Conservation (phyloP, 2,797 vertebrate genomes). For the Chaetophractus vellerosus region DNA sequence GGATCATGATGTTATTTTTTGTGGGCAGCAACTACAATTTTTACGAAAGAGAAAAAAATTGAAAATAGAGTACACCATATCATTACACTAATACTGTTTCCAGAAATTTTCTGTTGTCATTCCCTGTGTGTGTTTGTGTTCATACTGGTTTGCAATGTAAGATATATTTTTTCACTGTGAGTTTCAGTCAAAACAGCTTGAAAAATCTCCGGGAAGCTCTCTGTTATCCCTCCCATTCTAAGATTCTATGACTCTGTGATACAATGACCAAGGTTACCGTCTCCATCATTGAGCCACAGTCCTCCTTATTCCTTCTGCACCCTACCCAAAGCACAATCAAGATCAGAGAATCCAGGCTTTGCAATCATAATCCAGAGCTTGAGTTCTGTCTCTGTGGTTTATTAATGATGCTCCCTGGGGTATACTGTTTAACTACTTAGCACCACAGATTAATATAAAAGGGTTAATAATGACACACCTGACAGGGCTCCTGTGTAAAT, state of each 20-base stretch:
- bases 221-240: not conserved
- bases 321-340: not conserved
- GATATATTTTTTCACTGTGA: conserved; percentile 55
- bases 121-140: not conserved
- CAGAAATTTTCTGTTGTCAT: conserved; percentile 45
- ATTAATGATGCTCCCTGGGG: not conserved
- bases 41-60: not conserved
- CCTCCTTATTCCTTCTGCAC: not conserved
- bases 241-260: not conserved
- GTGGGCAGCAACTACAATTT: conserved; percentile 15
- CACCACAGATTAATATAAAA: conserved; percentile 33
- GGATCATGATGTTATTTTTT: conserved; percentile 50
- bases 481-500: not conserved
- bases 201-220: conserved; percentile 47
- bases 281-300: not conserved
- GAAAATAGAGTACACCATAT: conserved; percentile 39
- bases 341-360: conserved; percentile 29
- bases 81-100: conserved; percentile 25
- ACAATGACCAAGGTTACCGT: conserved; percentile 27
- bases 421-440: not conserved
- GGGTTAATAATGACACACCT: not conserved
- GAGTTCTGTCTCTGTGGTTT: not conserved
- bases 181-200: conserved; percentile 50
- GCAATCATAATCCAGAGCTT: conserved; percentile 35
- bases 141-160: not conserved